Conservation (phyloP, 2,113 vertebrate genomes). For the Sphyrna mokarran region DNA sequence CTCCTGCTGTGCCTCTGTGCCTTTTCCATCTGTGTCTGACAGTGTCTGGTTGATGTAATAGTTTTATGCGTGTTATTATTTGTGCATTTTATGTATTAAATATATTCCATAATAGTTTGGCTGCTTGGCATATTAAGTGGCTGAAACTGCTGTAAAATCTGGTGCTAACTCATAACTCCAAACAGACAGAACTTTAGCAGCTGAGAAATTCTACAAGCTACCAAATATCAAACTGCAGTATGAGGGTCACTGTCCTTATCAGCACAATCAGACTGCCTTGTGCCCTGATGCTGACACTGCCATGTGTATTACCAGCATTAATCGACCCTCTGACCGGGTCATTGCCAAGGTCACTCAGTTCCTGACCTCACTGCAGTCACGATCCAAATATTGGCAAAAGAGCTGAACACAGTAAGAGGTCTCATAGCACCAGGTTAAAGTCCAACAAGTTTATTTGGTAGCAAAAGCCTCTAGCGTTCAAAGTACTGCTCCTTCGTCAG, state of each 20-base stretch:
- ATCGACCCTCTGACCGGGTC: too few species aligned
- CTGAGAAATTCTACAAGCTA: neutral
- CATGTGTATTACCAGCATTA: too few species aligned
- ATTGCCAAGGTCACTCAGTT: too few species aligned
- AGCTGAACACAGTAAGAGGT: too few species aligned
- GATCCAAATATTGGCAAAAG: too few species aligned
- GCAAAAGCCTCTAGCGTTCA: too few species aligned
- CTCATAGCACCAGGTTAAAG: too few species aligned
- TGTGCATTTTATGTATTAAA: conserved; percentile 1
- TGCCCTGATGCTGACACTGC: neutral
- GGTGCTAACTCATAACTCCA: neutral
- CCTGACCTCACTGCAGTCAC: too few species aligned
- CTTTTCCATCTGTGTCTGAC: neutral
- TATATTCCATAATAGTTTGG: neutral
- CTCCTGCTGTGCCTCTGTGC: neutral
- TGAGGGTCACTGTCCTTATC: neutral
- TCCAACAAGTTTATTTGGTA: too few species aligned
- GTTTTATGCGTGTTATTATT: neutral
- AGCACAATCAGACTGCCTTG: neutral
- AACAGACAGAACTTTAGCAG: too few species aligned
- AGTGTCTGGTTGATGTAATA: neutral
- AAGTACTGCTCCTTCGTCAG: too few species aligned
- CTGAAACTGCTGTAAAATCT: neutral
- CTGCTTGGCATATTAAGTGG: neutral
- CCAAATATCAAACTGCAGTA: neutral